Percentiles rank a stretch among this genome's conserved stretches.
These are phyloP conservation scores for Scatophagus argus DNA, from an alignment of 2,113 vertebrate species.

Conservation along the genomic window DNA sequence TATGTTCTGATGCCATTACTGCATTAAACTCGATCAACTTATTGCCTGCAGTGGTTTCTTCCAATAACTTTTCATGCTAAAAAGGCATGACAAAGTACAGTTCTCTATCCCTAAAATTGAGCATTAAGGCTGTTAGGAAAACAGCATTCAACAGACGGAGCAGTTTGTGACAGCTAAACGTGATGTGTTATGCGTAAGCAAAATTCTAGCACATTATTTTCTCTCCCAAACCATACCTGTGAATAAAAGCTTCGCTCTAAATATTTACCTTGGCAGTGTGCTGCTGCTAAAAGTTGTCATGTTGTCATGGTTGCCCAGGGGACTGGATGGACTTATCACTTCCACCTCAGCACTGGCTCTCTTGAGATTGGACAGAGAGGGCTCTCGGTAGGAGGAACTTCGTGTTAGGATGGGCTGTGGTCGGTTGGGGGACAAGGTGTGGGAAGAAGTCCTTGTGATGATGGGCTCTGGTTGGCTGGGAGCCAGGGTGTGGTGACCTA, in stretches of 20 bases:
- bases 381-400: slow-evolving; percentile 87
- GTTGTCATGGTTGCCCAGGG: slow-evolving; percentile 92
- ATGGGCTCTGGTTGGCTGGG: slow-evolving; percentile 87
- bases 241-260: neutral
- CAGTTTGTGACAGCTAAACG: neutral
- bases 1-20: neutral
- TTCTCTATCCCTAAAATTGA: neutral
- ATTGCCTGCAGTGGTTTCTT: neutral
- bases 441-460: slow-evolving; percentile 76
- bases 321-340: slow-evolving; percentile 92
- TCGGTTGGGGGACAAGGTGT: slow-evolving; percentile 63
- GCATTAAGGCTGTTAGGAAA: neutral
- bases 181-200: neutral
- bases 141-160: neutral
- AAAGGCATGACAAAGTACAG: neutral
- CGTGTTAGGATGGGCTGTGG: slow-evolving; percentile 79
- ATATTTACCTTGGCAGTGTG: slow-evolving; percentile 88
- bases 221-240: neutral
- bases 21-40: neutral
- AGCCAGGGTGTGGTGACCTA: slow-evolving; percentile 82
- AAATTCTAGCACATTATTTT: neutral
- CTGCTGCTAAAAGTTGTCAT: slow-evolving; percentile 99
- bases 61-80: neutral
- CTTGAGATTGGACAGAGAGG: slow-evolving; percentile 87
- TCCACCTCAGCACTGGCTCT: slow-evolving; percentile 95